Conservation (phyloP, 2,888 invertebrate genomes). For the Melanophora roralis region DNA sequence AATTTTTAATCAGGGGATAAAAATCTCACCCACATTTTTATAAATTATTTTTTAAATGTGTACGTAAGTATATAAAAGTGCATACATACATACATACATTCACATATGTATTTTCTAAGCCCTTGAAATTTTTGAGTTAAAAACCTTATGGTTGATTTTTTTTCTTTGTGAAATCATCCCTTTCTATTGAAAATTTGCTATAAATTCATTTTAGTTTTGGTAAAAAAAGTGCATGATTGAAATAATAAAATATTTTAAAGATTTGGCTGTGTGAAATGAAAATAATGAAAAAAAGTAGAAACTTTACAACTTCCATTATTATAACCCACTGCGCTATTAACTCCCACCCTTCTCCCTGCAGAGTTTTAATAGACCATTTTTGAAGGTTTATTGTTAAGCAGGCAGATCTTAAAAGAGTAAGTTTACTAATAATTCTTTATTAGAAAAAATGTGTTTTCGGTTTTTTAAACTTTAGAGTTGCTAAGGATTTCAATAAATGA, state of each 20-base stretch:
- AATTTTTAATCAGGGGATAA: conserved; percentile 55
- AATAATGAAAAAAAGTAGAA: conserved; percentile 13
- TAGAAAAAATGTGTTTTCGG: too few relatives aligned
- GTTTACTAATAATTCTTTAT: background rate
- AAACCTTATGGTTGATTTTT: conserved; percentile 47
- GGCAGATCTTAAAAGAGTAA: background rate
- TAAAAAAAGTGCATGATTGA: conserved; percentile 69
- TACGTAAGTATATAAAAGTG: too few relatives aligned
- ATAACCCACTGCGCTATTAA: conserved; percentile 57
- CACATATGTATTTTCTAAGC: background rate
- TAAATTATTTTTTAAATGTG: conserved; percentile 7
- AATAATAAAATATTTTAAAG: conserved; percentile 16
- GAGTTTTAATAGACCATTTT: conserved; percentile 1
- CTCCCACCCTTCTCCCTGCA: conserved; percentile 24
- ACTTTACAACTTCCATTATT: conserved; percentile 47
- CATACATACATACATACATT: too few relatives aligned
- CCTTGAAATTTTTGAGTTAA: conserved; percentile 26
- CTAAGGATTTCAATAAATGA: too few relatives aligned
- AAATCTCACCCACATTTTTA: conserved; percentile 63
- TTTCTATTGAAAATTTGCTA: conserved; percentile 7
- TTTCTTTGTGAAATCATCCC: conserved; percentile 28
- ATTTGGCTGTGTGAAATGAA: conserved; percentile 37
- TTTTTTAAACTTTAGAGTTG: too few relatives aligned
- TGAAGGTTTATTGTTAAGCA: background rate
- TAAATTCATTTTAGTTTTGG: conserved; percentile 60